Evolutionary conservation across 1,140 invertebrate species (phyloP), one percentile per base, ranked within the genome.

Genomic region (Lepeophtheirus salmonis): DNA sequence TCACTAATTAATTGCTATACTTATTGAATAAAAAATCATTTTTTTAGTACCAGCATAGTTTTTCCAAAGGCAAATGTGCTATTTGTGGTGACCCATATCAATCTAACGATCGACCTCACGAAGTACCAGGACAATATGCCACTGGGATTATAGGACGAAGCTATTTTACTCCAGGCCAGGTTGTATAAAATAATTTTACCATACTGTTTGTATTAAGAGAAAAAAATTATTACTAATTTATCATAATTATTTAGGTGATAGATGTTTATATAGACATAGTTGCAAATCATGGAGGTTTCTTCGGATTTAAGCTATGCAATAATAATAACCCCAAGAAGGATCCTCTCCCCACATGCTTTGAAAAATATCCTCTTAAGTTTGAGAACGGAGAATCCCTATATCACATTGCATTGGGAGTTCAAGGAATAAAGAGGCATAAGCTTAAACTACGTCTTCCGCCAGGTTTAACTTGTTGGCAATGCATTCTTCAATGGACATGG

Each of bases 71-170:
- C 10, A 25, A 41, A 20, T 59, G 57, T 21, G 57, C 14, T 10
- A 59, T 59, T 50, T 59, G 57, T 50, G 57, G 57, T 21, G 57
- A 59, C 18, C 30, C 16, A 59, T 59, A 14, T 17, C 18, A 41
- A 3, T 2, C 57, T 1, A 16, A 25, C 6, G 48, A 50, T 22
- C 16, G 21, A 23, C 30, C 23, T 2, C 41, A 50, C 20, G 16
- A 59, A 50, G 26, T 18, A 10, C 23, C 23, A 2, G 57, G 57
- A 3, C 51, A 50, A 41, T 59, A 50, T 48, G 57, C 57, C 22
- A 59, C 57, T 41, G 57, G 57, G 18, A 59, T 41, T 41, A 59
- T 59, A n/a, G 57, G 23, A 12, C 1, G 57, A 17, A 59, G 57
- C 41, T 59, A 59, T 18, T 54, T 54, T 22, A 22, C n/a, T 3